Conservation (phyloP, 2,797 vertebrate genomes). For the Trachurus trachurus region DNA sequence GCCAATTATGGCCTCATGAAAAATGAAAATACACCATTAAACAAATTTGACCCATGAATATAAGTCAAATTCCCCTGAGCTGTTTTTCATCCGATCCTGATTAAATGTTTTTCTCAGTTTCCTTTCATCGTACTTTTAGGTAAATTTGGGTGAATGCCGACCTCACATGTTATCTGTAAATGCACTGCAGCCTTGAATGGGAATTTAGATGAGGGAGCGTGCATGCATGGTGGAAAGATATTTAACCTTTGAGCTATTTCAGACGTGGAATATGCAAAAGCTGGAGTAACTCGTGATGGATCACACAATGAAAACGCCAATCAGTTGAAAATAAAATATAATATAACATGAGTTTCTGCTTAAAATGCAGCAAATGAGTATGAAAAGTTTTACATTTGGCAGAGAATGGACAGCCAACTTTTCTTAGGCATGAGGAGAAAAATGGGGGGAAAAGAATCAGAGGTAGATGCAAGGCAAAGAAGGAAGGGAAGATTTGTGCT, state of each 20-base stretch:
- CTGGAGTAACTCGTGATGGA: constrained; percentile 24
- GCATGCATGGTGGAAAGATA: constrained; percentile 2
- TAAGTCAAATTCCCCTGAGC: constrained; percentile 43
- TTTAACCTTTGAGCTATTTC: constrained; percentile 57
- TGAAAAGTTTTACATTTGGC: constrained; percentile 22
- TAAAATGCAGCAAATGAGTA: constrained; percentile 11
- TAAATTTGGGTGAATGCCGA: constrained; percentile 36
- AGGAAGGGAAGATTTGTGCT: constrained; percentile 63
- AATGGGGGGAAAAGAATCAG: constrained; percentile 27
- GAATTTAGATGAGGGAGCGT: constrained; percentile 35
- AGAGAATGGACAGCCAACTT: constrained; percentile 26
- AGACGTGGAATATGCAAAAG: constrained; percentile 52
- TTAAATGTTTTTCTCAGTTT: constrained; percentile 53
- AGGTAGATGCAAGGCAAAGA: constrained; percentile 44
- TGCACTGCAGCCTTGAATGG: constrained; percentile 4
- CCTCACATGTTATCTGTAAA: constrained; percentile 31
- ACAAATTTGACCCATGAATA: constrained; percentile 64
- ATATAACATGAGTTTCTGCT: constrained; percentile 3
- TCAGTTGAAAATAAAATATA: constrained; percentile 16
- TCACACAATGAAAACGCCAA: constrained; percentile 32
- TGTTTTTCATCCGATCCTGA: constrained; percentile 36
- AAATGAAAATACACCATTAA: constrained; percentile 68
- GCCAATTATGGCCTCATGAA: constrained; percentile 68
- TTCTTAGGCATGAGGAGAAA: constrained; percentile 20
- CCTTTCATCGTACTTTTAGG: constrained; percentile 61